Evolutionary conservation across 2,797 vertebrate species (phyloP).

Genomic region (Acridotheres tristis): DNA sequence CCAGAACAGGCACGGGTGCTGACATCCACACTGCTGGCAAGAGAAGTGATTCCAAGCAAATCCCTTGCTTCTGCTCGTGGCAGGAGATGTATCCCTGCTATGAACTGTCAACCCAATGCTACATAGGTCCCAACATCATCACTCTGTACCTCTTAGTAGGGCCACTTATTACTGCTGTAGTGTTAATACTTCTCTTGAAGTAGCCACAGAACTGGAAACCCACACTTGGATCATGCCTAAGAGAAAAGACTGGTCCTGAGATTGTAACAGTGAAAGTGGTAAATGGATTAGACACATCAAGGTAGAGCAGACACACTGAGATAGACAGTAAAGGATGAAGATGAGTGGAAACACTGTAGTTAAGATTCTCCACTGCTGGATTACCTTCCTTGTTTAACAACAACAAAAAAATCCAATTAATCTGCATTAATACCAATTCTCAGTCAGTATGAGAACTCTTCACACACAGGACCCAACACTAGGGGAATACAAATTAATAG

Average conservation of each 20-base stretch:
- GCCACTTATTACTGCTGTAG: not conserved
- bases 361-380: not conserved
- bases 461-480: not conserved
- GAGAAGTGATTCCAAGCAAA: not conserved
- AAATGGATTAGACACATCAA: not conserved
- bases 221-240: accelerated
- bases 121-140: accelerated
- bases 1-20: not conserved
- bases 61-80: not conserved
- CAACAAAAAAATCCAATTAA: not conserved
- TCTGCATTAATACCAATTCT: not conserved
- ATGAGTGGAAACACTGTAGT: not conserved
- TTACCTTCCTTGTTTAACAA: not conserved
- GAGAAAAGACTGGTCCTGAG: not conserved
- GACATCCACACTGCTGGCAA: not conserved
- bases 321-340: not conserved
- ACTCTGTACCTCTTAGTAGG: not conserved
- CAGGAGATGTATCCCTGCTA: not conserved
- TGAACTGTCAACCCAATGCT: not conserved
- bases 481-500: not conserved
- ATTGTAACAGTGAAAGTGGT: not conserved
- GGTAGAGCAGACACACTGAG: not conserved
- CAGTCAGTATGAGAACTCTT: not conserved
- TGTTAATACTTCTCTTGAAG: not conserved
- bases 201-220: not conserved